Evolutionary conservation across 2,113 vertebrate species (phyloP).

Genomic region (Diadophis punctatus): DNA sequence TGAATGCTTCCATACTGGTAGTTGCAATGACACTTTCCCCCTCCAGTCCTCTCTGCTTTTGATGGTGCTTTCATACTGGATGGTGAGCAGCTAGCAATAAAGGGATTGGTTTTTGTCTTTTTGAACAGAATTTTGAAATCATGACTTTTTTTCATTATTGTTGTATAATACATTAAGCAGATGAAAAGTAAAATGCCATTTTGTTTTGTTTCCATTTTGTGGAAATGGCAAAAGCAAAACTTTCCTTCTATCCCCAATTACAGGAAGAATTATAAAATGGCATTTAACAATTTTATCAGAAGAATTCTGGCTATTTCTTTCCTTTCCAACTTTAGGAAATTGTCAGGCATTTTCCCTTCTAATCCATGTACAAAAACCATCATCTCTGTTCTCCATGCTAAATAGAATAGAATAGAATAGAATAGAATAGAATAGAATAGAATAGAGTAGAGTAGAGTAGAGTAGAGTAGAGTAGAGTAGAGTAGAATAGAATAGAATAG

Average conservation of each 20-base stretch:
- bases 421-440: too few species aligned
- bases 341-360: background rate
- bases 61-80: background rate
- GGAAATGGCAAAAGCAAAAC: background rate
- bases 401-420: too few species aligned
- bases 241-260: background rate
- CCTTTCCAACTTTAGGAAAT: background rate
- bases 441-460: too few species aligned
- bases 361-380: background rate
- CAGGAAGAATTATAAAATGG: background rate
- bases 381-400: too few species aligned
- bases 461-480: too few species aligned
- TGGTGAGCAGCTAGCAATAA: background rate
- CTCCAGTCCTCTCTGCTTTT: background rate
- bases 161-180: background rate
- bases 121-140: background rate
- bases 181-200: background rate
- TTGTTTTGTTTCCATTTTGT: background rate
- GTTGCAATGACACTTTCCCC: background rate
- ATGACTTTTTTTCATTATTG: background rate
- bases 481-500: too few species aligned
- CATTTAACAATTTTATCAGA: background rate
- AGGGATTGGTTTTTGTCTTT: background rate
- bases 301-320: background rate
- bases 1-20: background rate